These are phyloP conservation scores for Dioctria rufipes DNA, from an alignment of 2,888 invertebrate species.

Conservation along the genomic window DNA sequence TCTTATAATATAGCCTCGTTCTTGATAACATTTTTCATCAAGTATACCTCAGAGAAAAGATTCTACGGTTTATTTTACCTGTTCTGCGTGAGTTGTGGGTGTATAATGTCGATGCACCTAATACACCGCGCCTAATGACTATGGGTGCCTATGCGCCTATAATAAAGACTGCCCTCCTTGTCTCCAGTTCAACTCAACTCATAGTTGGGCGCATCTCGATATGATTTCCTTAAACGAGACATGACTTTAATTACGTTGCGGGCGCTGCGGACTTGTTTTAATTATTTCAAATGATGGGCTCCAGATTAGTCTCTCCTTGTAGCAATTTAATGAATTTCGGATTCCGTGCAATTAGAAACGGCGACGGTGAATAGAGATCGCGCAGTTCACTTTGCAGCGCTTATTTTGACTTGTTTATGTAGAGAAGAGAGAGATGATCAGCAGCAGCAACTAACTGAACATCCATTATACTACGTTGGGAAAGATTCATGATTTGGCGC, in stretches of 20 bases:
- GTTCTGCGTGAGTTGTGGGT: constrained; percentile 53
- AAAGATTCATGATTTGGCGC: constrained; percentile 29
- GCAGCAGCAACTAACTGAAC: not conserved
- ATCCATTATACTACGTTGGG: constrained; percentile 11
- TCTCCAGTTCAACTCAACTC: constrained; percentile 12
- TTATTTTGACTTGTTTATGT: constrained; percentile 50
- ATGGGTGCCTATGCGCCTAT: not conserved
- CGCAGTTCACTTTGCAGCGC: not conserved
- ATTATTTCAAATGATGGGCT: constrained; percentile 51
- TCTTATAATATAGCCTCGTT: constrained; percentile 1
- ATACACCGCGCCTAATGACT: constrained; percentile 45
- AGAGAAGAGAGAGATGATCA: constrained; percentile 12
- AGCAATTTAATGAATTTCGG: constrained; percentile 47
- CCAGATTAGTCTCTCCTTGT: constrained; percentile 40
- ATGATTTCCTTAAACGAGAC: constrained; percentile 55
- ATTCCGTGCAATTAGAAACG: constrained; percentile 52
- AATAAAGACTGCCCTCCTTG: constrained; percentile 16
- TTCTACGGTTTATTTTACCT: not conserved
- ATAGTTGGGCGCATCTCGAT: constrained; percentile 15
- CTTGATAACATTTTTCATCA: constrained; percentile 43
- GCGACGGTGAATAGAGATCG: constrained; percentile 29
- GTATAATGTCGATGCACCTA: constrained; percentile 32
- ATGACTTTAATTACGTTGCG: constrained; percentile 53
- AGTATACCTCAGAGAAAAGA: constrained; percentile 1
- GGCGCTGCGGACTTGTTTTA: constrained; percentile 51